phyloP scores from a whole-genome alignment of 2,888 invertebrate species.

The Archaeoteleia sp. region DNA sequence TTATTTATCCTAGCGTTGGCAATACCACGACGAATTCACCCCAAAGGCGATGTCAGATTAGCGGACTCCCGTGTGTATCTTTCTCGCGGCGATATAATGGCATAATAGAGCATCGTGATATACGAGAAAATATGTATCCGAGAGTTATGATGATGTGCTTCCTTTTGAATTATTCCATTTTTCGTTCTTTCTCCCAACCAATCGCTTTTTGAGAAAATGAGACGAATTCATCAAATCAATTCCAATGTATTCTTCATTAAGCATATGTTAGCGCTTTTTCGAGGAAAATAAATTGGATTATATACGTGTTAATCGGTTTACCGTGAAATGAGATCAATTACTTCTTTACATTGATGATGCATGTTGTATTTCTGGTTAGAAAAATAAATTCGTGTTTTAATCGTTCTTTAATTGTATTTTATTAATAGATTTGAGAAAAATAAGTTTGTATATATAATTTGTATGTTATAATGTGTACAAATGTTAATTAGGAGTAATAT shows the following conservation, averaged over 20 bases:
- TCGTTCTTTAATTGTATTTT: too few species aligned
- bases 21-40: slow-evolving; percentile 72
- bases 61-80: slow-evolving; percentile 54
- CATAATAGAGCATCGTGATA: slow-evolving; percentile 53
- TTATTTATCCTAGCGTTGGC: slow-evolving; percentile 72
- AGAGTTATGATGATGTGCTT: slow-evolving; percentile 45
- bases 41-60: slow-evolving; percentile 60
- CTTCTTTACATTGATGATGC: too few species aligned
- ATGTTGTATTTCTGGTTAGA: too few species aligned
- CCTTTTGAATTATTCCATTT: slow-evolving; percentile 44
- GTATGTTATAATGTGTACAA: too few species aligned
- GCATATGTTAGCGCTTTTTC: too few species aligned
- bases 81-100: slow-evolving; percentile 54
- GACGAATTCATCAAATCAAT: slow-evolving; percentile 23
- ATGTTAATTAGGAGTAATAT: too few species aligned
- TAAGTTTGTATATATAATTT: too few species aligned
- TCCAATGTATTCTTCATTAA: slow-evolving; percentile 17
- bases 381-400: too few species aligned
- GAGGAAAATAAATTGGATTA: too few species aligned
- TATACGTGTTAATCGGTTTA: too few species aligned
- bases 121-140: slow-evolving; percentile 50
- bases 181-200: slow-evolving; percentile 21
- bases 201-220: slow-evolving; percentile 18
- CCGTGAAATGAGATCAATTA: too few species aligned
- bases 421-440: too few species aligned